Conservation (phyloP, 1,140 invertebrate species). For the Mycetomoellerius zeteki region DNA sequence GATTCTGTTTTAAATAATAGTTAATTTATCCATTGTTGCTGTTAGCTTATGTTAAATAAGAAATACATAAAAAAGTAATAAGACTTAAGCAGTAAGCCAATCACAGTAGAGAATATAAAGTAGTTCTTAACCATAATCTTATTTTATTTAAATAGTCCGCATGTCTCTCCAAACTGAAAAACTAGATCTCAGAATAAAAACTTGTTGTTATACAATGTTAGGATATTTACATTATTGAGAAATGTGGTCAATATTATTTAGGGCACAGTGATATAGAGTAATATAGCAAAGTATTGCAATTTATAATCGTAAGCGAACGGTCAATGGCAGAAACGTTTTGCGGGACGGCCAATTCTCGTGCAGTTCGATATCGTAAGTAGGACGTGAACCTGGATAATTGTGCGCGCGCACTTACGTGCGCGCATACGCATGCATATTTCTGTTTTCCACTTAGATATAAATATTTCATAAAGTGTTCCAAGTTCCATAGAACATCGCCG, state of each 20-base stretch:
- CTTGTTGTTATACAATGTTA: neutral
- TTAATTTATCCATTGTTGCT: neutral
- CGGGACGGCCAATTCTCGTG: slow-evolving; percentile 64
- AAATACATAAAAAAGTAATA: no score
- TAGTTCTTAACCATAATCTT: neutral
- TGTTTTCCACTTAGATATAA: slow-evolving; percentile 31
- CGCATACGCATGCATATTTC: slow-evolving; percentile 1
- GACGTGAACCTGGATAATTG: slow-evolving; percentile 80
- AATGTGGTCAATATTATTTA: neutral
- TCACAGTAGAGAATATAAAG: no score
- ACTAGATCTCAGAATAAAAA: neutral
- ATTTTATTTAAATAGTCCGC: neutral
- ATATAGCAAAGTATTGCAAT: neutral
- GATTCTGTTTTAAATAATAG: neutral
- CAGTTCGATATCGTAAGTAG: slow-evolving; percentile 84
- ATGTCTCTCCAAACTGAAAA: neutral
- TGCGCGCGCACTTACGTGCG: slow-evolving; percentile 56
- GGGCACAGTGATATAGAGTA: neutral
- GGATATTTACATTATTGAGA: neutral
- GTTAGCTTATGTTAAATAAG: neutral
- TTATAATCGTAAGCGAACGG: slow-evolving; percentile 63
- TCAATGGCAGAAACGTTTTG: slow-evolving; percentile 71
- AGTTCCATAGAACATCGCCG: neutral
- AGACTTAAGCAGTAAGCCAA: no score
- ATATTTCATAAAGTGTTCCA: slow-evolving; percentile 9